Conservation (phyloP, 1,140 invertebrate genomes). For the Drosophila gunungcola region DNA sequence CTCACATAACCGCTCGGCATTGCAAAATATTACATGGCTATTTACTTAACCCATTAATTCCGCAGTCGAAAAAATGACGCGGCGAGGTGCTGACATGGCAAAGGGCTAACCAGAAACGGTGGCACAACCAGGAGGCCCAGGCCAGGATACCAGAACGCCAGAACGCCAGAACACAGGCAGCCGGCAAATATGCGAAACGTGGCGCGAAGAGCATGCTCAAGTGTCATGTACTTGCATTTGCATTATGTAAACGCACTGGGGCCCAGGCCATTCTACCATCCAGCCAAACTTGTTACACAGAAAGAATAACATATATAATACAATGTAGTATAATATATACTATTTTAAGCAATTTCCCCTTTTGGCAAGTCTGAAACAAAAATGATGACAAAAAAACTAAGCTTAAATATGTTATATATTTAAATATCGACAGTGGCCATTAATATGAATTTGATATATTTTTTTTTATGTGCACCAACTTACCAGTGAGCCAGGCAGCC, state of each 20-base stretch:
- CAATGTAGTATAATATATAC: too few relatives aligned
- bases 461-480: constrained; percentile 1
- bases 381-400: not conserved
- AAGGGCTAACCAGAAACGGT: constrained; percentile 26
- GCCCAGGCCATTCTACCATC: constrained; percentile 3
- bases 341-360: too few relatives aligned
- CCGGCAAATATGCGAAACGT: constrained; percentile 56
- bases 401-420: not conserved
- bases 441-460: not conserved
- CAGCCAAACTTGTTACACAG: constrained; percentile 3
- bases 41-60: constrained; percentile 81
- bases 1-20: not conserved
- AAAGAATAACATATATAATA: not conserved
- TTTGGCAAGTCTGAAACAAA: too few relatives aligned
- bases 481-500: constrained; percentile 29
- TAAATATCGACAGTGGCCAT: not conserved
- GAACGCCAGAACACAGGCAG: constrained; percentile 29
- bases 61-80: constrained; percentile 42
- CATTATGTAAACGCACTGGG: constrained; percentile 67
- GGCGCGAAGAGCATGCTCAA: constrained; percentile 60
- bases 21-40: constrained; percentile 71
- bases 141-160: constrained; percentile 8
- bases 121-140: constrained; percentile 27
- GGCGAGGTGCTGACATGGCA: constrained; percentile 60
- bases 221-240: constrained; percentile 58